These are phyloP conservation scores for Dendronephthya gigantea DNA, from an alignment of 64 coral and sea anemone genomes.

Conservation along the genomic window DNA sequence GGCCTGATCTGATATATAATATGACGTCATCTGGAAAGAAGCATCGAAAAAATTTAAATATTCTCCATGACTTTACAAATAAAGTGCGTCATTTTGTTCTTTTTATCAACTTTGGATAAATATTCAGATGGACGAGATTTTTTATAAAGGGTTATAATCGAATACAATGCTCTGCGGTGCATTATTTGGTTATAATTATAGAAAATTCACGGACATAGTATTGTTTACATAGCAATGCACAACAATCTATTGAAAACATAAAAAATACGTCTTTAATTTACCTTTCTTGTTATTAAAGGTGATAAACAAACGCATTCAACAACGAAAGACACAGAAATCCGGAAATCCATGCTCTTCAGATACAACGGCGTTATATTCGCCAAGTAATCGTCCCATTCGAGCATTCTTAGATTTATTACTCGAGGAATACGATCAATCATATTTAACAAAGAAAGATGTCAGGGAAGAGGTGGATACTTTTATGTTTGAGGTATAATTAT, in stretches of 20 bases:
- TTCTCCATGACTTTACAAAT: constrained; percentile 75
- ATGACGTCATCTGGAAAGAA: constrained; percentile 41
- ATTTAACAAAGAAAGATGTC: constrained; percentile 43
- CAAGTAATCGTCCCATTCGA: constrained; percentile 1
- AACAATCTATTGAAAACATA: too few relatives aligned
- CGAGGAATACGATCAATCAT: constrained; percentile 40
- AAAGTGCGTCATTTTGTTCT: constrained; percentile 34
- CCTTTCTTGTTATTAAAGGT: constrained; percentile 13
- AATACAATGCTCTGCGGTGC: too few relatives aligned
- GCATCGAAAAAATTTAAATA: constrained; percentile 30
- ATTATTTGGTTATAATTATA: too few relatives aligned
- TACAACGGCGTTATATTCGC: neutral
- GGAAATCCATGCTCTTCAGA: neutral
- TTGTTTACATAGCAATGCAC: too few relatives aligned
- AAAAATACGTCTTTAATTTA: neutral
- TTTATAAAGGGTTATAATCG: too few relatives aligned
- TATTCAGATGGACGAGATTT: too few relatives aligned
- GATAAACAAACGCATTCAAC: constrained; percentile 44
- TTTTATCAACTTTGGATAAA: too few relatives aligned
- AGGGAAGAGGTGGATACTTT: constrained; percentile 69
- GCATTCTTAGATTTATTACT: constrained; percentile 59
- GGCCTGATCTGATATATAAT: constrained; percentile 28
- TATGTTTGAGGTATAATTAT: constrained; percentile 55
- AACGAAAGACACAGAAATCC: constrained; percentile 3
- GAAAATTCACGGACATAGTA: too few relatives aligned